Evolutionary conservation across 2,888 invertebrate species (phyloP).

Genomic region (Linyphia triangularis): DNA sequence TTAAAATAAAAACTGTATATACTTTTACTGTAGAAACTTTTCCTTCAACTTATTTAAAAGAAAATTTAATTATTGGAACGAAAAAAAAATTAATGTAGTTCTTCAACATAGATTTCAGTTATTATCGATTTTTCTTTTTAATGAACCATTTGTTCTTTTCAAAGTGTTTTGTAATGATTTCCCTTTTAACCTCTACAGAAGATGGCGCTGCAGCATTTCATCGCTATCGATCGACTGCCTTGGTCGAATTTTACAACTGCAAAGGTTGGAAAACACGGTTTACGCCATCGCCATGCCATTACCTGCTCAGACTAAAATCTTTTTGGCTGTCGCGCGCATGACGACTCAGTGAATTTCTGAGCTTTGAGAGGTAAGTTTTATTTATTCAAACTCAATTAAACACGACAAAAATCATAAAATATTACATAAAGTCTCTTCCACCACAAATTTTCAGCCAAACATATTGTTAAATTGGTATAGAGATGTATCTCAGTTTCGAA

Average conservation of each 20-base stretch:
- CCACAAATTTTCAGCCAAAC: slow-evolving; percentile 25
- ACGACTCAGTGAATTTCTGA: slow-evolving; percentile 64
- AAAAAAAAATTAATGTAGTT: no score
- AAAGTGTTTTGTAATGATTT: slow-evolving; percentile 2
- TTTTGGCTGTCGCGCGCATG: slow-evolving; percentile 74
- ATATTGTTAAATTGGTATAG: slow-evolving; percentile 32
- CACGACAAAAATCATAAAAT: slow-evolving; percentile 24
- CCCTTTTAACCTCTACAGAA: slow-evolving; percentile 21
- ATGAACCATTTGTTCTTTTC: neutral
- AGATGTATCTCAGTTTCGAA: slow-evolving; percentile 53
- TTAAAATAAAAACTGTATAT: no score
- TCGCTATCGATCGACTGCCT: slow-evolving; percentile 71
- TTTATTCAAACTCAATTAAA: slow-evolving; percentile 10
- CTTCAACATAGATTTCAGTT: no score
- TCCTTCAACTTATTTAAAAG: no score
- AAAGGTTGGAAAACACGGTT: slow-evolving; percentile 58
- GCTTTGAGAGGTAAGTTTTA: slow-evolving; percentile 63
- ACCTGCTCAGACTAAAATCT: slow-evolving; percentile 75
- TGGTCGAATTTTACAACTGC: slow-evolving; percentile 72
- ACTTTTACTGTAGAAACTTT: no score
- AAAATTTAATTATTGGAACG: no score
- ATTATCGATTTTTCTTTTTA: neutral
- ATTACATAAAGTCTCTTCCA: neutral
- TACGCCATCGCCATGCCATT: slow-evolving; percentile 74
- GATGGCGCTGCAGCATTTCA: slow-evolving; percentile 63